Evolutionary conservation across 2,113 vertebrate genomes (phyloP), one percentile per base, ranked within the genome.

Genomic region (Morone chrysops): DNA sequence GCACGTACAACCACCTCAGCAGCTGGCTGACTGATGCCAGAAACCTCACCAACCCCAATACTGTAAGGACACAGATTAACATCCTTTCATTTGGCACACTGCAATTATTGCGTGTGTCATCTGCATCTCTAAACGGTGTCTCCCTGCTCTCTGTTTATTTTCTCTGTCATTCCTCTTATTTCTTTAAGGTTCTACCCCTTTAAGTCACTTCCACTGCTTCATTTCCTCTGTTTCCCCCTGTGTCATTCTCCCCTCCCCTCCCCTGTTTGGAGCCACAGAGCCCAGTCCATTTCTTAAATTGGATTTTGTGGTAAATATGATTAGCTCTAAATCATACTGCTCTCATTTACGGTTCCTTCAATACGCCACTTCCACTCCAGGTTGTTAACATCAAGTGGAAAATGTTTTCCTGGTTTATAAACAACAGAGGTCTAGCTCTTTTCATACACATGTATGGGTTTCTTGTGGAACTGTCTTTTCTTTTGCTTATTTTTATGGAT

Each of bases 11-110:
- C 93, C 98, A 99, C 87, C 96, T 99, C 93, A 99, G 98, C 96
- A 99, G 98, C 95, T 99, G 98, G 98, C 94, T 99, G 95, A 99
- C 98, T 84, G 98, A 99, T 63, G 98, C 98, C 85, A 96, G 98
- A 93, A 99, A 99, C 93, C 98, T 99, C 94, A 99, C 98, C 95
- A 99, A 99, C 94, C 98, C 98, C 90, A 99, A 99, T 92, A 99
- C 98, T 92, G 98, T 99, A 94, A 97, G 97, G 96, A 50, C 53
- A 70, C 31, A 60, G 1, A 25, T 17, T 1, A 8, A 6, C 12
- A 60, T 31, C 14, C 9, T 68, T 18, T 18, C 3, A 43, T 38
- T 57, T 40, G n/a, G 14, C 6, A 0, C 31, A 16, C 17, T 59
- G 17, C 5, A 48, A 17, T 71, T 36, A 41, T 47, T 61, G 22